Evolutionary conservation across 2,797 vertebrate species (phyloP).

Genomic region (Hippoglossus hippoglossus): DNA sequence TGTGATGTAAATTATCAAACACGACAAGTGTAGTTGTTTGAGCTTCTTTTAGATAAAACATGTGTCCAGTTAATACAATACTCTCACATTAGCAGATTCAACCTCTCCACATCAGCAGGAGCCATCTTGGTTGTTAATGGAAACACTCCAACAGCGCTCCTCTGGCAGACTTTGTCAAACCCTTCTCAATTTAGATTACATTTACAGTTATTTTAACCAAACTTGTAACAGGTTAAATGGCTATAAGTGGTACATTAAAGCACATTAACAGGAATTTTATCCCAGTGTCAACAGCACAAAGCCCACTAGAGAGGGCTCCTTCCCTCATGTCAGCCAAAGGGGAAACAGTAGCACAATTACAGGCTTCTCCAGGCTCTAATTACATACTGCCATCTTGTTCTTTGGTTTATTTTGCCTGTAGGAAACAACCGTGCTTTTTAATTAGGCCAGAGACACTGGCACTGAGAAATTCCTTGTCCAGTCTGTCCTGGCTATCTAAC

Average conservation of each 20-base stretch:
- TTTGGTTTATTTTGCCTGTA: conserved; percentile 28
- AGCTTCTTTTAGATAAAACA: no score
- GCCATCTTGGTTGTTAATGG: no score
- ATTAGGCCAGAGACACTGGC: conserved; percentile 5
- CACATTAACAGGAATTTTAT: not conserved
- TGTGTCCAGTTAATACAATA: no score
- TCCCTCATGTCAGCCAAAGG: not conserved
- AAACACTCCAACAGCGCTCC: not conserved
- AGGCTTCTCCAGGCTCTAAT: conserved; percentile 52
- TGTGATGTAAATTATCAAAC: not conserved
- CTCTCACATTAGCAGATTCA: no score
- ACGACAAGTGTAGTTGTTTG: no score
- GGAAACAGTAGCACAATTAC: conserved; percentile 43
- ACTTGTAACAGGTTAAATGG: not conserved
- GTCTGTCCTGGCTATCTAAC: conserved; percentile 18
- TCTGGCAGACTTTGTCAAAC: no score
- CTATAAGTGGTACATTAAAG: no score
- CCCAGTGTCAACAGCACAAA: not conserved
- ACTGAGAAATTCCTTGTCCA: conserved; percentile 15
- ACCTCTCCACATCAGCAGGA: no score
- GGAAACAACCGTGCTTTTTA: conserved; percentile 26
- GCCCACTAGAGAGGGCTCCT: not conserved
- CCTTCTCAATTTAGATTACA: not conserved
- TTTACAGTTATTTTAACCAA: not conserved
- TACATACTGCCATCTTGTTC: conserved; percentile 46